These are phyloP conservation scores for Oscheius sp. DNA, from an alignment of 2,888 invertebrate genomes.

Conservation along the genomic window DNA sequence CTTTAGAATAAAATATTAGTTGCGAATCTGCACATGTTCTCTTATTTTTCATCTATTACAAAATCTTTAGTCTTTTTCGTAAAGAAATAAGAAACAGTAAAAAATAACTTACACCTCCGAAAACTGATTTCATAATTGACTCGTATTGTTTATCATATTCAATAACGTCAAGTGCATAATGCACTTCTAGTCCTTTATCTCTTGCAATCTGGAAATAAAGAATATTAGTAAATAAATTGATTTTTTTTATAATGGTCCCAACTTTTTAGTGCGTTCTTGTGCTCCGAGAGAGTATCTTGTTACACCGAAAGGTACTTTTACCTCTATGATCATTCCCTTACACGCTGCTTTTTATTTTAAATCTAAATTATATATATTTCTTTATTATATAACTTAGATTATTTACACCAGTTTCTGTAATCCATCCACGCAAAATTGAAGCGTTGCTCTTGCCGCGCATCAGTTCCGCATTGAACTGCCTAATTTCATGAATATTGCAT, in stretches of 20 bases:
- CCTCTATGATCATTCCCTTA: background rate
- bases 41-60: too few species aligned
- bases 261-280: too few species aligned
- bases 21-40: too few species aligned
- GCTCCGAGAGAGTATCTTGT: background rate
- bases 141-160: conserved; percentile 20
- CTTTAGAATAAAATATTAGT: too few species aligned
- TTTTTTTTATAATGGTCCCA: too few species aligned
- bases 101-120: conserved; percentile 24
- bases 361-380: background rate
- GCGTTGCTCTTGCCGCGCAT: background rate
- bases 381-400: too few species aligned
- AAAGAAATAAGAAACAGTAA: too few species aligned
- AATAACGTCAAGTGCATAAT: conserved; percentile 25
- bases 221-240: too few species aligned
- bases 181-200: background rate
- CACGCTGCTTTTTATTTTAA: background rate
- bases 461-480: background rate
- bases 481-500: conserved; percentile 5
- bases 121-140: conserved; percentile 15
- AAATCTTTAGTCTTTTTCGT: too few species aligned
- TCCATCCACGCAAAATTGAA: background rate
- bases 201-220: conserved; percentile 8
- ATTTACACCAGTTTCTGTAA: too few species aligned
- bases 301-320: background rate